Conservation (phyloP, 2,797 vertebrate species). For the Amniataba percoides region DNA sequence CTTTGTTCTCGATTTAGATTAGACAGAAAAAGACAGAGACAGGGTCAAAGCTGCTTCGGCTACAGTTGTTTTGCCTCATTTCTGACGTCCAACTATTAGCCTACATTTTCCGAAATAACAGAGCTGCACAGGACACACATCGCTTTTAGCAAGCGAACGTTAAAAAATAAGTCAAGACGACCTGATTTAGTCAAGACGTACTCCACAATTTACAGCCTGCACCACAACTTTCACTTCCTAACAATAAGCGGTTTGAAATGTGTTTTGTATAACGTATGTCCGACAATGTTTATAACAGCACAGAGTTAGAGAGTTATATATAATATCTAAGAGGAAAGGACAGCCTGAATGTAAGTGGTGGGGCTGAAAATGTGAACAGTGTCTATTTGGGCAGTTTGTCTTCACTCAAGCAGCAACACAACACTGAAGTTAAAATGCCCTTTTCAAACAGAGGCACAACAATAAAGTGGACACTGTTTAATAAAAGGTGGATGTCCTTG, state of each 20-base stretch:
- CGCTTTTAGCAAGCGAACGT: neutral
- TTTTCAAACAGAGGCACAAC: conserved; percentile 4
- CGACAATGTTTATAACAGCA: neutral
- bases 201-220: neutral
- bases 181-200: neutral
- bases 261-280: neutral
- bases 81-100: neutral
- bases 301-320: neutral
- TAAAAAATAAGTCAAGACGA: neutral
- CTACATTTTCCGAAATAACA: neutral
- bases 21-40: neutral
- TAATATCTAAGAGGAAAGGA: neutral
- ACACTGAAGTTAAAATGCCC: neutral
- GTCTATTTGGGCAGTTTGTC: neutral
- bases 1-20: conserved; percentile 1
- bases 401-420: neutral
- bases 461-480: too few species aligned
- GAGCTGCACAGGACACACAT: neutral
- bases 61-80: neutral
- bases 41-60: neutral
- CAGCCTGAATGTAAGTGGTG: neutral
- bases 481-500: too few species aligned
- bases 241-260: neutral
- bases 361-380: neutral
- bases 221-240: neutral